Evolutionary conservation across 2,888 invertebrate genomes (phyloP).

Genomic region (Campopleginae sp.): DNA sequence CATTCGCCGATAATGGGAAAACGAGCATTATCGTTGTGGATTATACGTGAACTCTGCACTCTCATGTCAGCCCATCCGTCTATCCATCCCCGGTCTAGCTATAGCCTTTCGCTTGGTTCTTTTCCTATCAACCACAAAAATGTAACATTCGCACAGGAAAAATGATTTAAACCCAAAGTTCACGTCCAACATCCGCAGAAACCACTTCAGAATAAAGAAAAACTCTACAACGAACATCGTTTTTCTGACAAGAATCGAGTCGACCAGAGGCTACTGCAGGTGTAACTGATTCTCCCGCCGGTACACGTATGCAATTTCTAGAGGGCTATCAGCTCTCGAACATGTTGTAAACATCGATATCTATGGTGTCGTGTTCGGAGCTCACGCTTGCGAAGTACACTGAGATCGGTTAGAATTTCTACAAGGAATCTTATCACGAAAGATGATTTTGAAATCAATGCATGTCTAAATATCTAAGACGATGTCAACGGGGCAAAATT

Average conservation of each 20-base stretch:
- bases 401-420: not conserved
- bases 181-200: not conserved
- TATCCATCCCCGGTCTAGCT: conserved; percentile 29
- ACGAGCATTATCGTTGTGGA: conserved; percentile 54
- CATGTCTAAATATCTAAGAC: not conserved
- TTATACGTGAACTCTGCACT: conserved; percentile 37
- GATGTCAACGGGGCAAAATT: conserved; percentile 1
- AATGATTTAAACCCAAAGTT: not conserved
- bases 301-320: conserved; percentile 38
- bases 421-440: not conserved
- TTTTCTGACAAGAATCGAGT: not conserved
- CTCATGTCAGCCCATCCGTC: conserved; percentile 49
- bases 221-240: not conserved
- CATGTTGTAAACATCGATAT: not conserved
- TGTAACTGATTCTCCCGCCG: conserved; percentile 47
- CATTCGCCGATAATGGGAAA: conserved; percentile 72
- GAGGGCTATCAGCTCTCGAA: conserved; percentile 7
- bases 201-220: not conserved
- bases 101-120: conserved; percentile 17
- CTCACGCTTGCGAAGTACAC: not conserved
- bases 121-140: conserved; percentile 24
- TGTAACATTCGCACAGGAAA: conserved; percentile 9
- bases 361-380: not conserved
- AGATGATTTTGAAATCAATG: not conserved
- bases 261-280: conserved; percentile 26